phyloP scores from a whole-genome alignment of 35 echinoderm and acorn worm genomes.

The Nesometra sesokonis region DNA sequence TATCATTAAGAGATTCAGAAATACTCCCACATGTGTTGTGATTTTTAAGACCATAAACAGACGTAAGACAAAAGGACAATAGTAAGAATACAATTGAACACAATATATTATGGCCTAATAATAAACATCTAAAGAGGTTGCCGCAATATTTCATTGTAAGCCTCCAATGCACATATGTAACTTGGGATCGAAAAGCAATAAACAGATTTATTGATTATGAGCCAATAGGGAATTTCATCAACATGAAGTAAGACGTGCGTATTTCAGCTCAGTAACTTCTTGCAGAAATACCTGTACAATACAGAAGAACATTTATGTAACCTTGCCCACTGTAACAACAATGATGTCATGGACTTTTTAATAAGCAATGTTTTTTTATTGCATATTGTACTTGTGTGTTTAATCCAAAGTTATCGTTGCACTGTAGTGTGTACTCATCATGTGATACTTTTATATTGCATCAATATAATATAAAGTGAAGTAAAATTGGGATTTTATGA shows the following conservation, averaged over 20 bases:
- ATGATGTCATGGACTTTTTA: too few relatives aligned
- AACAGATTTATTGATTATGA: neutral
- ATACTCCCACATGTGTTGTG: neutral
- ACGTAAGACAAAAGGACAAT: neutral
- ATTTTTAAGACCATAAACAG: neutral
- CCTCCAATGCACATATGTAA: neutral
- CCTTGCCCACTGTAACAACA: too few relatives aligned
- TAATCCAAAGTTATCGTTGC: too few relatives aligned
- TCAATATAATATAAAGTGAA: too few relatives aligned
- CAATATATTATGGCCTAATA: neutral
- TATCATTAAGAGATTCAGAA: neutral
- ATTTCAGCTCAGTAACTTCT: neutral
- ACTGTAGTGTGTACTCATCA: too few relatives aligned
- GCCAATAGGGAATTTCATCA: neutral
- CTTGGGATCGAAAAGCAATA: neutral
- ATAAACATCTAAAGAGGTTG: neutral
- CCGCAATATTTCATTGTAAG: neutral
- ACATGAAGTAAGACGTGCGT: neutral
- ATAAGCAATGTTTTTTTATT: too few relatives aligned
- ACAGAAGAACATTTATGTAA: too few relatives aligned
- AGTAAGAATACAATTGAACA: neutral
- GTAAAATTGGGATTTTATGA: too few relatives aligned
- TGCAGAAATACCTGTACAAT: too few relatives aligned
- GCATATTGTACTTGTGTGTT: too few relatives aligned
- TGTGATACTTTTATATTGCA: too few relatives aligned